Percentiles rank a stretch among this genome's conserved stretches.
These are phyloP conservation scores for Palythoa caribaeorum DNA, from an alignment of 92 coral and sea anemone species.

Conservation along the genomic window DNA sequence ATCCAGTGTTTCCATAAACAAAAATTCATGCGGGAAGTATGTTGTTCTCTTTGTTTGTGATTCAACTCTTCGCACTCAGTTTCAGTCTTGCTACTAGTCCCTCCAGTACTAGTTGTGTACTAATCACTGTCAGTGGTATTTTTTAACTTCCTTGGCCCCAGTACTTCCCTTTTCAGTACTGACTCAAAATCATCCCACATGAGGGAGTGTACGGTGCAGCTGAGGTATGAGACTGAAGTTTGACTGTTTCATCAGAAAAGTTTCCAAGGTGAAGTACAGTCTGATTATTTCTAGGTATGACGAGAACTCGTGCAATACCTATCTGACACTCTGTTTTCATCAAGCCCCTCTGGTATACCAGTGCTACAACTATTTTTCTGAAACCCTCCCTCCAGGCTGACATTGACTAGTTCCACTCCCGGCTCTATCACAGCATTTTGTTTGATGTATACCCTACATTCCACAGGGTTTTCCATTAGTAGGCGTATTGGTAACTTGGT, in stretches of 20 bases:
- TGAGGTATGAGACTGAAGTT: conserved; percentile 21
- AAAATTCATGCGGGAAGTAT: conserved; percentile 34
- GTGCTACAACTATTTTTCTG: conserved; percentile 54
- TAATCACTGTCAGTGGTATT: too few relatives aligned
- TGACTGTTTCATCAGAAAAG: conserved; percentile 56
- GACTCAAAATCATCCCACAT: too few relatives aligned
- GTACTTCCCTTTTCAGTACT: too few relatives aligned
- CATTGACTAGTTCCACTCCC: neutral
- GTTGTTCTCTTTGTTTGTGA: conserved; percentile 27
- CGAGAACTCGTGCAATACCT: conserved; percentile 47
- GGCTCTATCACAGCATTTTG: conserved; percentile 18
- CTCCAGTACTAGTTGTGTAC: too few relatives aligned
- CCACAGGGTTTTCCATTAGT: neutral
- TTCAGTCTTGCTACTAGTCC: neutral
- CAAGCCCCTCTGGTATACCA: conserved; percentile 33
- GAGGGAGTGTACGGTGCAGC: too few relatives aligned
- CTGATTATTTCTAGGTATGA: conserved; percentile 45
- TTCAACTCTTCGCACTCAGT: conserved; percentile 28
- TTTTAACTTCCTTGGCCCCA: too few relatives aligned
- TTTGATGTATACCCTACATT: neutral
- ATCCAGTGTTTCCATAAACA: conserved; percentile 28
- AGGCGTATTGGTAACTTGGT: conserved; percentile 40
- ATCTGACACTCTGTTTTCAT: neutral
- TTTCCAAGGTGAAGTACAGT: conserved; percentile 49
- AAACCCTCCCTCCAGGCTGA: conserved; percentile 36